These are phyloP conservation scores for Cirrhinus mrigala DNA, from an alignment of 2,797 vertebrate genomes.

Conservation along the genomic window DNA sequence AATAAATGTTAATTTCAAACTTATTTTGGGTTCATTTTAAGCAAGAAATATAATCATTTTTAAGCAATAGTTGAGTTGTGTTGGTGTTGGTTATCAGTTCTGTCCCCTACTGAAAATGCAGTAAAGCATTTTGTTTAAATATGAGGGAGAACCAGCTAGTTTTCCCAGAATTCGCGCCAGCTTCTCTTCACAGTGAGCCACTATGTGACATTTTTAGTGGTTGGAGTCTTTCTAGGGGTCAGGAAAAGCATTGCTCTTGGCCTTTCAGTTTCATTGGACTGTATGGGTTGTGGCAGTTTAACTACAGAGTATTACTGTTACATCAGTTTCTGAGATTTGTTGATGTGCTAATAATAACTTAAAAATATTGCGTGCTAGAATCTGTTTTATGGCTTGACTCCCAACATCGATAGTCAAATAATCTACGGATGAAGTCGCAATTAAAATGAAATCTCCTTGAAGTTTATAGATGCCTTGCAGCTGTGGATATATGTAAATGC, in stretches of 20 bases:
- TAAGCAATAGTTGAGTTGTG: too few relatives aligned
- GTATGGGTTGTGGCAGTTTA: conserved; percentile 33
- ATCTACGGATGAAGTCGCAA: background rate
- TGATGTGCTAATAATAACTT: background rate
- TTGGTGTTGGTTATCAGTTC: background rate
- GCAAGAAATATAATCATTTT: too few relatives aligned
- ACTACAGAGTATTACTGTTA: background rate
- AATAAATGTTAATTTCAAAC: too few relatives aligned
- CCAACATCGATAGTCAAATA: background rate
- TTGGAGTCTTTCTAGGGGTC: conserved; percentile 35
- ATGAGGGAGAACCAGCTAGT: background rate
- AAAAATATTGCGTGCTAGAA: background rate
- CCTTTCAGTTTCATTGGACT: conserved; percentile 46
- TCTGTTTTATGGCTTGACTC: background rate
- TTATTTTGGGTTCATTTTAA: too few relatives aligned
- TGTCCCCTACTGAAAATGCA: background rate
- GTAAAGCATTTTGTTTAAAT: background rate
- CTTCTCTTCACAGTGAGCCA: conserved; percentile 26
- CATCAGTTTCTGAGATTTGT: background rate
- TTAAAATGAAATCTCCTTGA: conserved; percentile 3
- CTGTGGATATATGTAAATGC: conserved; percentile 37
- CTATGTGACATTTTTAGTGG: conserved; percentile 33
- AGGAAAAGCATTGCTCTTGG: conserved; percentile 30
- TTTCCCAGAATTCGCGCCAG: conserved; percentile 37
- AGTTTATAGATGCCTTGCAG: conserved; percentile 30